Percentiles rank a stretch among this genome's conserved stretches.
Evolutionary conservation across 2,113 vertebrate genomes (phyloP).

Genomic region (Columba livia): DNA sequence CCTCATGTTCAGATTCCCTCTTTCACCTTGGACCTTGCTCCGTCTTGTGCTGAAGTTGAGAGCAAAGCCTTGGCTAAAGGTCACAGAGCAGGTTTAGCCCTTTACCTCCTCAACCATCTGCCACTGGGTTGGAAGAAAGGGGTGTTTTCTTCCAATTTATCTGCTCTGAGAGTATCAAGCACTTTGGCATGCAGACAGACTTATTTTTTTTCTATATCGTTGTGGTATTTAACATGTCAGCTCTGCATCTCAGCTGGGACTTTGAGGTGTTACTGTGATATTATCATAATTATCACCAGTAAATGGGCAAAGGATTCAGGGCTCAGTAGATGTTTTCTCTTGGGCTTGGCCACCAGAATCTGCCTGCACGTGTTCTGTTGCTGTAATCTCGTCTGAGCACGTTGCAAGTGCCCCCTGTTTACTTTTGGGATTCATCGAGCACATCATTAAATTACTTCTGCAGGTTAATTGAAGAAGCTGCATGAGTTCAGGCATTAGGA

Average conservation of each 20-base stretch:
- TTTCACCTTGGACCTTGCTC: background rate
- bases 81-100: background rate
- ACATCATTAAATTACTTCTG: background rate
- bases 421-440: background rate
- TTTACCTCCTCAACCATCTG: background rate
- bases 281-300: background rate
- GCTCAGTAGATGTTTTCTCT: background rate
- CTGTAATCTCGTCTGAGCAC: background rate
- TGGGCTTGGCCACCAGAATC: background rate
- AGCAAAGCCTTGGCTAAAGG: background rate
- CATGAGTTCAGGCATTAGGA: background rate
- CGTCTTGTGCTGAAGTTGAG: background rate
- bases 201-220: background rate
- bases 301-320: background rate
- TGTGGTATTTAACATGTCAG: background rate
- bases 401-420: background rate
- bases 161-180: background rate
- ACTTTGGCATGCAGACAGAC: background rate
- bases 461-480: constrained; percentile 47
- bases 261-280: background rate
- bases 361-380: background rate
- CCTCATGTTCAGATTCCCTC: background rate
- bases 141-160: background rate
- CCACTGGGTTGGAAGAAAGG: background rate
- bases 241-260: background rate